A percentile compares a stretch with the other conserved stretches of the same genome.
Conservation (phyloP, 1,140 invertebrate genomes). For the Oscheius sp. region DNA sequence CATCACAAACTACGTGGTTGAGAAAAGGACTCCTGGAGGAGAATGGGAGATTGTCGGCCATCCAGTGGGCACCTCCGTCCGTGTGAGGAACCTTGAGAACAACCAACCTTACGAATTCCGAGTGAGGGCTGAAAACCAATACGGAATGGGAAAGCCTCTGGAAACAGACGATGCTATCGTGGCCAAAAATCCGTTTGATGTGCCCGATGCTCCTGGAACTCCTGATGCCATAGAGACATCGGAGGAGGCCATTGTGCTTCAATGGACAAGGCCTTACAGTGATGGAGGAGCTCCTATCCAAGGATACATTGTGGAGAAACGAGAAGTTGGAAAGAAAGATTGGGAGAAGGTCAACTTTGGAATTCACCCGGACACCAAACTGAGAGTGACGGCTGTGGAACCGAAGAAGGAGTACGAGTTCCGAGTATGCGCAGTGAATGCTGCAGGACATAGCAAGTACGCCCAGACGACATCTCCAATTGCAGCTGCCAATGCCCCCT, state of each 20-base stretch:
- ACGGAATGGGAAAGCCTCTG: constrained; percentile 87
- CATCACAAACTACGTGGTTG: constrained; percentile 92
- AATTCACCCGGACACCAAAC: constrained; percentile 73
- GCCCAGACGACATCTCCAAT: constrained; percentile 85
- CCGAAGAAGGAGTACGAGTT: constrained; percentile 97
- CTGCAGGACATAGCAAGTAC: constrained; percentile 86
- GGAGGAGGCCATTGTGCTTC: constrained; percentile 91
- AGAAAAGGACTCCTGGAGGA: constrained; percentile 77
- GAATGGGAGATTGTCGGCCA: constrained; percentile 86
- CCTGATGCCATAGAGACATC: constrained; percentile 88
- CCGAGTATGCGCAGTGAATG: constrained; percentile 87
- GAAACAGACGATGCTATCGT: constrained; percentile 82
- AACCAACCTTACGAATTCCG: constrained; percentile 92
- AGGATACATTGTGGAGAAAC: constrained; percentile 92
- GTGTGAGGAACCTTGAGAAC: constrained; percentile 84
- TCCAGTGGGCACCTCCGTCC: constrained; percentile 81
- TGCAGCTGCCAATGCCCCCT: constrained; percentile 78
- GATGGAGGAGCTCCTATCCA: constrained; percentile 91
- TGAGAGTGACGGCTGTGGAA: constrained; percentile 78
- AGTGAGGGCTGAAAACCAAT: constrained; percentile 94
- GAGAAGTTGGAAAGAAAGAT: constrained; percentile 68
- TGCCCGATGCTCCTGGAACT: constrained; percentile 82
- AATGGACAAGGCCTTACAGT: constrained; percentile 85
- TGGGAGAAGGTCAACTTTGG: constrained; percentile 77
- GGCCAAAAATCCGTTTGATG: constrained; percentile 91